Percentiles rank a stretch among this genome's conserved stretches.
phyloP scores from a whole-genome alignment of 2,797 vertebrate genomes.

The Paedocypris micromegethes region DNA sequence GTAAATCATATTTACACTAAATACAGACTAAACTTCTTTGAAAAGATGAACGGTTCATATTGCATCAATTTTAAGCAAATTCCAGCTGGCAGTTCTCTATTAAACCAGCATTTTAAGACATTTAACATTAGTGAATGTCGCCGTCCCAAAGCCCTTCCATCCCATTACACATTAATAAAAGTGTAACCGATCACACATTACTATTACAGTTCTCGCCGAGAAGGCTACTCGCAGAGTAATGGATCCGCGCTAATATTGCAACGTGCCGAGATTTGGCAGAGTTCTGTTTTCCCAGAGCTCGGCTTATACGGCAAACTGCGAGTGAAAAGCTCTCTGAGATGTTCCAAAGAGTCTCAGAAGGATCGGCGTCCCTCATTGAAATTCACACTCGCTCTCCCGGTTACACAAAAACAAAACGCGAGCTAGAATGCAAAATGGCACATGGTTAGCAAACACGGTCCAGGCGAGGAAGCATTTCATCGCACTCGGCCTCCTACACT shows the following conservation, averaged over 20 bases:
- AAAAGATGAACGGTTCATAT: too few relatives aligned
- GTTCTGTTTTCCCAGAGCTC: slow-evolving; percentile 46
- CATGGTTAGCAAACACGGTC: slow-evolving; percentile 41
- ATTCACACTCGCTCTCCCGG: slow-evolving; percentile 54
- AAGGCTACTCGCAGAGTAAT: slow-evolving; percentile 2
- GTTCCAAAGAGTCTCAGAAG: slow-evolving; percentile 52
- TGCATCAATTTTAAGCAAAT: too few relatives aligned
- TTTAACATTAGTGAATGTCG: too few relatives aligned
- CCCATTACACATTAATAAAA: too few relatives aligned
- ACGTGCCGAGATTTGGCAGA: slow-evolving; percentile 40
- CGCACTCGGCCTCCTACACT: slow-evolving; percentile 28
- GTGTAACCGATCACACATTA: too few relatives aligned
- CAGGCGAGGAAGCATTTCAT: slow-evolving; percentile 39
- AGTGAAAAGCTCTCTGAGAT: slow-evolving; percentile 51
- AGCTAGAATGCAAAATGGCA: slow-evolving; percentile 58
- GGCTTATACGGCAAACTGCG: slow-evolving; percentile 46
- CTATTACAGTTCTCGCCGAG: too few relatives aligned
- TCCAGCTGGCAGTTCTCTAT: too few relatives aligned
- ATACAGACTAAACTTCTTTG: too few relatives aligned
- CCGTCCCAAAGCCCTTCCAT: too few relatives aligned
- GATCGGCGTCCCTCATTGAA: slow-evolving; percentile 58
- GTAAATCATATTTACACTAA: too few relatives aligned
- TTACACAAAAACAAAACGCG: slow-evolving; percentile 55
- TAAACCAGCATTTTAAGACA: too few relatives aligned
- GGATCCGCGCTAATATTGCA: slow-evolving; percentile 40